These are phyloP conservation scores for Cromileptes altivelis DNA, from an alignment of 2,113 vertebrate species.

Conservation along the genomic window DNA sequence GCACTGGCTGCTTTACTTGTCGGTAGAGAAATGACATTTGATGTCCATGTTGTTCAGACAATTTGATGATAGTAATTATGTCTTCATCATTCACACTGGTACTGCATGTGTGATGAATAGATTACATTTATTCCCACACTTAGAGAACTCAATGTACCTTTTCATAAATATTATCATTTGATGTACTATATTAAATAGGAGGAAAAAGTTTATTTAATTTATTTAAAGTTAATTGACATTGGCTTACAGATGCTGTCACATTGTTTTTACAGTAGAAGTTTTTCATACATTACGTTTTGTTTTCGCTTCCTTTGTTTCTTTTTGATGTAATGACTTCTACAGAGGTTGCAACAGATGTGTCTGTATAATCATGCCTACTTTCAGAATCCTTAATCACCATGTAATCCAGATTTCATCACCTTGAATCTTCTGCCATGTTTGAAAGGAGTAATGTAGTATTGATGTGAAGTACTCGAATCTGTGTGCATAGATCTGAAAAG, in stretches of 20 bases:
- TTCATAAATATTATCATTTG: neutral
- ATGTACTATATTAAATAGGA: neutral
- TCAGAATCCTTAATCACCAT: neutral
- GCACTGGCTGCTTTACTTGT: constrained; percentile 28
- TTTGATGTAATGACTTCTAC: neutral
- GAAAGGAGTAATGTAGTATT: neutral
- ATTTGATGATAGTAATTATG: constrained; percentile 72
- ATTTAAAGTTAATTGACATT: neutral
- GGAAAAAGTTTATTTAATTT: neutral
- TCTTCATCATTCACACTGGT: constrained; percentile 40
- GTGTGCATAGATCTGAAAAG: neutral
- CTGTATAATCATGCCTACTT: neutral
- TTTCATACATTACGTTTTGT: neutral
- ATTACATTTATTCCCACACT: neutral
- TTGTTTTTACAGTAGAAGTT: neutral
- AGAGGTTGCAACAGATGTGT: neutral
- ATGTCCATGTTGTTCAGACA: constrained; percentile 45
- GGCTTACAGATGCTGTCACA: neutral
- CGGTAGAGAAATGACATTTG: constrained; percentile 40
- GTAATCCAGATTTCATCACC: neutral
- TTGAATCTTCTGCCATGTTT: neutral
- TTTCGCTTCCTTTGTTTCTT: neutral
- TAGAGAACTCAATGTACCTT: neutral
- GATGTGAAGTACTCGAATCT: neutral
- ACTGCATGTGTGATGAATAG: neutral